phyloP scores from a whole-genome alignment of 2,888 invertebrate genomes.

The Lithophane leautieri region DNA sequence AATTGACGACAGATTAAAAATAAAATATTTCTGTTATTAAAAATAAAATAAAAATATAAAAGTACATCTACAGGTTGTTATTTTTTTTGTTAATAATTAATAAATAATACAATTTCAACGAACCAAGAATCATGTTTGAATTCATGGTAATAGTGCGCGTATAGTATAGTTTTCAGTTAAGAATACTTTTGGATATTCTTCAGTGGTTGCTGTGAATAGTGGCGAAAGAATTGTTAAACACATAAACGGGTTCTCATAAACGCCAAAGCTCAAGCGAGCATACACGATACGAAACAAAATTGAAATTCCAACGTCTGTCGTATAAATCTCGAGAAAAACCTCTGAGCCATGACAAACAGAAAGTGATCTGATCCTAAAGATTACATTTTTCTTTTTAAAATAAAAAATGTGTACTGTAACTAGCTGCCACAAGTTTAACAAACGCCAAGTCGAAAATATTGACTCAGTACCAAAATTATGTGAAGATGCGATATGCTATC shows the following conservation, averaged over 20 bases:
- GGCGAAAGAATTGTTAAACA: not conserved
- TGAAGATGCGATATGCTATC: not conserved
- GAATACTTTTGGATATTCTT: conserved; percentile 5
- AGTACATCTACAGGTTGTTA: no score
- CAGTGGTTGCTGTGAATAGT: no score
- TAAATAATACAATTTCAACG: no score
- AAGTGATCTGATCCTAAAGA: not conserved
- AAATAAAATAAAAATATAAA: not conserved
- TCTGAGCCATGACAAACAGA: not conserved
- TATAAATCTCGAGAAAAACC: not conserved
- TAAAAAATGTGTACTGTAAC: no score
- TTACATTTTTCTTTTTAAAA: not conserved
- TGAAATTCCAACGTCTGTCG: no score
- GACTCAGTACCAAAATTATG: not conserved
- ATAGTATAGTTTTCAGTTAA: not conserved
- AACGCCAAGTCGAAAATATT: not conserved
- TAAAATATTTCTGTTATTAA: not conserved
- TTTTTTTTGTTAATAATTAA: no score
- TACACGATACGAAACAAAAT: not conserved
- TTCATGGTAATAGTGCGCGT: no score
- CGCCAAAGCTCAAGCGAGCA: not conserved
- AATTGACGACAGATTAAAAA: no score
- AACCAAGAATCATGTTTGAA: no score
- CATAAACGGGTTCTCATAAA: not conserved
- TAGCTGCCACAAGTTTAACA: no score